phyloP scores from a whole-genome alignment of 2,797 vertebrate genomes.

The Pyrrhura leucotis region DNA sequence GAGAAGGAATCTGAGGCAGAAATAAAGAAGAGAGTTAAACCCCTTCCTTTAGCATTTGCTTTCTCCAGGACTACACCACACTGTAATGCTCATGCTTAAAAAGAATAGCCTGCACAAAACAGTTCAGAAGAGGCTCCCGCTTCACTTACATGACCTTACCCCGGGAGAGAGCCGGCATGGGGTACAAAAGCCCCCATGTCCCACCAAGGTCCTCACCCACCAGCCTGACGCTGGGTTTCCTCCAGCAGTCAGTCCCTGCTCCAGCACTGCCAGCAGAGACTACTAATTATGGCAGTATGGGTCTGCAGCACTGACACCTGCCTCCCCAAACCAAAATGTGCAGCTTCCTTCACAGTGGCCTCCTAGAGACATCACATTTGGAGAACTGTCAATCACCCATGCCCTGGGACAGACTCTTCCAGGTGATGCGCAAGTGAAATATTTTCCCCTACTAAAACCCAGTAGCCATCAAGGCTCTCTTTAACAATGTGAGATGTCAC shows the following conservation, averaged over 20 bases:
- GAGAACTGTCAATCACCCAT: background rate
- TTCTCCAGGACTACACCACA: background rate
- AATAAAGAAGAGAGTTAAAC: background rate
- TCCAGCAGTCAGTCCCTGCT: background rate
- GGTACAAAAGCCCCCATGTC: background rate
- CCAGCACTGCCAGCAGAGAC: background rate
- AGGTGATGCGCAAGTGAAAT: constrained; percentile 2
- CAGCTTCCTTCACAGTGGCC: background rate
- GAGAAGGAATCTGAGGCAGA: background rate
- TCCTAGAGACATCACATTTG: background rate
- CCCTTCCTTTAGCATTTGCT: background rate
- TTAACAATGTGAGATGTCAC: background rate
- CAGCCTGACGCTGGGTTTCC: background rate
- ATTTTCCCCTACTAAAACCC: background rate
- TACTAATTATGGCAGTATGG: background rate
- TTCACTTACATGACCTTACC: background rate
- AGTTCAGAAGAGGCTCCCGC: background rate
- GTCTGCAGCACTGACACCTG: background rate
- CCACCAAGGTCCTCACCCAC: background rate
- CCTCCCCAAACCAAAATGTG: background rate
- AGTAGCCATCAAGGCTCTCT: background rate
- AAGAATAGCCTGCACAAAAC: background rate
- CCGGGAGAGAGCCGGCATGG: accelerated
- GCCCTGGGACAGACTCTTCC: accelerated
- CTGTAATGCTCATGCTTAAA: background rate